Conservation (phyloP, 1,140 invertebrate species). For the Diachasmimorpha longicaudata region DNA sequence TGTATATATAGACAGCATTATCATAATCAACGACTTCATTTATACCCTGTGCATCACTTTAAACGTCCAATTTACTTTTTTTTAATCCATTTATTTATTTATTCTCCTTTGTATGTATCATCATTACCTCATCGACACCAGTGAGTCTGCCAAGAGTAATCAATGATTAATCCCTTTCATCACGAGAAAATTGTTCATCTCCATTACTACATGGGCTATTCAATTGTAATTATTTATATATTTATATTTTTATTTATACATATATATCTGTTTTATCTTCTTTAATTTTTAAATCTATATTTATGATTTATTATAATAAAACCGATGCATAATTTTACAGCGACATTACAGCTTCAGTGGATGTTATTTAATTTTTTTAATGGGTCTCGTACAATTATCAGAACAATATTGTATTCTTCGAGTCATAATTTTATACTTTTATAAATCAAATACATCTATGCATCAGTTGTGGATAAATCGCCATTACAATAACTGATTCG, state of each 20-base stretch:
- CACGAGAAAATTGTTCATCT: constrained; percentile 1
- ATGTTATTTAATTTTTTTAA: background rate
- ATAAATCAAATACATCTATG: constrained; percentile 19
- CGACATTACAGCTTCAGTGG: constrained; percentile 42
- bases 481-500: constrained; percentile 25
- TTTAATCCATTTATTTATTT: constrained; percentile 53
- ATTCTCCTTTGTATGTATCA: constrained; percentile 38
- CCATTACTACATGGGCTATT: constrained; percentile 24
- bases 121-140: background rate
- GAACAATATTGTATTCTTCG: background rate
- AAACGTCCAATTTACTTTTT: constrained; percentile 27
- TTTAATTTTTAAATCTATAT: constrained; percentile 46
- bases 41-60: constrained; percentile 64
- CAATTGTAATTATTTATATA: constrained; percentile 41
- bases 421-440: constrained; percentile 9
- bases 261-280: constrained; percentile 15
- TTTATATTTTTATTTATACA: constrained; percentile 31
- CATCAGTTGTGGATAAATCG: constrained; percentile 24
- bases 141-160: background rate
- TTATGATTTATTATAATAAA: constrained; percentile 48
- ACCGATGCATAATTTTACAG: constrained; percentile 51
- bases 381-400: background rate
- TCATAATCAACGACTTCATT: constrained; percentile 62
- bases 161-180: background rate
- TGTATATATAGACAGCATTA: constrained; percentile 62